phyloP scores from a whole-genome alignment of 2,888 invertebrate species.

The Eumacrocentrus americanus region DNA sequence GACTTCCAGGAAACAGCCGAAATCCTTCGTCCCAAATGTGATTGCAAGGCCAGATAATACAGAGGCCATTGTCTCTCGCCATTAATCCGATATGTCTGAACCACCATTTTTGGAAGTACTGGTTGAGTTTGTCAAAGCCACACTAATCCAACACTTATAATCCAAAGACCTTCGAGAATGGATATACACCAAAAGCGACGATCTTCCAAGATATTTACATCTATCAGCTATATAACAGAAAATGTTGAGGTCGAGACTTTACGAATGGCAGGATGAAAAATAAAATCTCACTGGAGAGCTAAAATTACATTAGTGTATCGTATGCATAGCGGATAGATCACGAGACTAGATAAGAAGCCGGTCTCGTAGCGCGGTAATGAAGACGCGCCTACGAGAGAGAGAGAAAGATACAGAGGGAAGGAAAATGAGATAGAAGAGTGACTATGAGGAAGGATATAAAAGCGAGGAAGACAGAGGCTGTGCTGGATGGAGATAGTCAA shows the following conservation, averaged over 20 bases:
- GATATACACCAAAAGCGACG: no score
- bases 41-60: not conserved
- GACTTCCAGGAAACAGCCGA: not conserved
- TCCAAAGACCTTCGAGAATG: no score
- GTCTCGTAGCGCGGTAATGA: constrained; percentile 37
- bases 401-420: no score
- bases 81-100: no score
- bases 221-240: not conserved
- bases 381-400: constrained; percentile 31
- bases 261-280: constrained; percentile 13
- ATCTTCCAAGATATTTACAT: no score
- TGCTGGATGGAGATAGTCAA: constrained; percentile 27
- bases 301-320: constrained; percentile 45
- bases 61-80: no score
- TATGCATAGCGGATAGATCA: constrained; percentile 36
- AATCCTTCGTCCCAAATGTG: not conserved
- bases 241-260: not conserved
- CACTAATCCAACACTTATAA: not conserved
- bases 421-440: constrained; percentile 17
- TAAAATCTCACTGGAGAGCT: constrained; percentile 23
- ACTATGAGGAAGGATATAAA: constrained; percentile 9
- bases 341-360: constrained; percentile 46
- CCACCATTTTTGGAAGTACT: no score
- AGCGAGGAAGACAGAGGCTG: not conserved
- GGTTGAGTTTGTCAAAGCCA: not conserved